These are phyloP conservation scores for Takifugu ocellatus DNA, from an alignment of 2,797 vertebrate genomes.

Conservation along the genomic window DNA sequence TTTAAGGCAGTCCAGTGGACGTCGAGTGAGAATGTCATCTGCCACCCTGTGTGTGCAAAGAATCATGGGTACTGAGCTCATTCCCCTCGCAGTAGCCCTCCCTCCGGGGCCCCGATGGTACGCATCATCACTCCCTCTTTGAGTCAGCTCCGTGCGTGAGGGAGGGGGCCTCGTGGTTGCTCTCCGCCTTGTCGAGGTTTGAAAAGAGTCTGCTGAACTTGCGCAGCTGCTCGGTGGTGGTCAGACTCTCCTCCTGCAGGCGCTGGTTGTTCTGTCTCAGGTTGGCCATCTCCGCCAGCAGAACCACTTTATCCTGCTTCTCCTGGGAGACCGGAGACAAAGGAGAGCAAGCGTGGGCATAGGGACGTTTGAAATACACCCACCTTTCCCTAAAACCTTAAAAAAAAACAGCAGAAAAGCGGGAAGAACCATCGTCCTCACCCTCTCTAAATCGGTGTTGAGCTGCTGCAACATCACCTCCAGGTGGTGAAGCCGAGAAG, in stretches of 20 bases:
- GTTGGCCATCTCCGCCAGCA: constrained; percentile 87
- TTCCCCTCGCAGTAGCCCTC: not conserved
- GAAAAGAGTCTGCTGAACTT: constrained; percentile 84
- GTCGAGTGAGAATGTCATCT: constrained; percentile 32
- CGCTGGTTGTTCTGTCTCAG: constrained; percentile 89
- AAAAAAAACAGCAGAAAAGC: not conserved
- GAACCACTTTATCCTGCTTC: constrained; percentile 88
- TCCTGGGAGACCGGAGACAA: constrained; percentile 71
- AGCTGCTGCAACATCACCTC: constrained; percentile 91
- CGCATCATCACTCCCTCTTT: constrained; percentile 39
- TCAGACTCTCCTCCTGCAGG: constrained; percentile 84
- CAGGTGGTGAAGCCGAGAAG: constrained; percentile 85
- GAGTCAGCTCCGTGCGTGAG: constrained; percentile 29
- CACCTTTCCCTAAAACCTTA: too few relatives aligned
- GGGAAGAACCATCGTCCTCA: constrained; percentile 39
- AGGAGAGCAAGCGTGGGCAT: not conserved
- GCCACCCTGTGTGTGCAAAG: constrained; percentile 38
- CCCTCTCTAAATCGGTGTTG: constrained; percentile 88
- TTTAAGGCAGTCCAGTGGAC: constrained; percentile 69
- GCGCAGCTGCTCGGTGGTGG: constrained; percentile 86
- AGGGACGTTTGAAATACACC: not conserved
- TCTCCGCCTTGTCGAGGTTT: constrained; percentile 64
- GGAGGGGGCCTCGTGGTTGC: constrained; percentile 40
- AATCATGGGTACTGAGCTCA: constrained; percentile 22
- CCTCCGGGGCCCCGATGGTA: constrained; percentile 18